Evolutionary conservation across 2,797 vertebrate species (phyloP).

Genomic region (Dendrocincla fuliginosa): DNA sequence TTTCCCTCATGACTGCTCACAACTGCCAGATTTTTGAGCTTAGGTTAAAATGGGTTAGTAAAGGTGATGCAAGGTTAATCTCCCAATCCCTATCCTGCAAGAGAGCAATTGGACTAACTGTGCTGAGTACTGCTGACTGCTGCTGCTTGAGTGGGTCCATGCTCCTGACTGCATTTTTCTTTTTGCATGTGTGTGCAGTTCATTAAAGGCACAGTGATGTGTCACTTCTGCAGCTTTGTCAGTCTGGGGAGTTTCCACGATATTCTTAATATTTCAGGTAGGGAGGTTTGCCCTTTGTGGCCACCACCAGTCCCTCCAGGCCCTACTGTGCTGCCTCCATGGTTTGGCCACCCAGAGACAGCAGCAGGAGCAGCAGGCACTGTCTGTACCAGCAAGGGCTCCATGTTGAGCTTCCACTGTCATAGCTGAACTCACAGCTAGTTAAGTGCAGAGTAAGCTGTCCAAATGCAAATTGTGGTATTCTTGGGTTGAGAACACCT

Average conservation of each 20-base stretch:
- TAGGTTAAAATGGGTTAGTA: neutral
- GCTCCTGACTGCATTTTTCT: neutral
- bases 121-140: neutral
- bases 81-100: neutral
- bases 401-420: fast-evolving
- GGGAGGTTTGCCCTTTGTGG: neutral
- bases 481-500: neutral
- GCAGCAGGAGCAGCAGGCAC: fast-evolving
- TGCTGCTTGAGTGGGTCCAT: fast-evolving
- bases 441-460: neutral
- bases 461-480: neutral
- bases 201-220: neutral
- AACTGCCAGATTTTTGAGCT: neutral
- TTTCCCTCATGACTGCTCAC: neutral
- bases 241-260: neutral
- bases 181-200: neutral
- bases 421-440: neutral
- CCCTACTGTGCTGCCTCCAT: neutral
- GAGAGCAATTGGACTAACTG: neutral
- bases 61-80: neutral
- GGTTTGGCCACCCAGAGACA: neutral
- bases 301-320: neutral
- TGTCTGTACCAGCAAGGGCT: fast-evolving
- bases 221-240: neutral
- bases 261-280: neutral